Evolutionary conservation across 2,113 vertebrate species (phyloP), one percentile per base, ranked within the genome.

Genomic region (Hydrochoerus hydrochaeris): DNA sequence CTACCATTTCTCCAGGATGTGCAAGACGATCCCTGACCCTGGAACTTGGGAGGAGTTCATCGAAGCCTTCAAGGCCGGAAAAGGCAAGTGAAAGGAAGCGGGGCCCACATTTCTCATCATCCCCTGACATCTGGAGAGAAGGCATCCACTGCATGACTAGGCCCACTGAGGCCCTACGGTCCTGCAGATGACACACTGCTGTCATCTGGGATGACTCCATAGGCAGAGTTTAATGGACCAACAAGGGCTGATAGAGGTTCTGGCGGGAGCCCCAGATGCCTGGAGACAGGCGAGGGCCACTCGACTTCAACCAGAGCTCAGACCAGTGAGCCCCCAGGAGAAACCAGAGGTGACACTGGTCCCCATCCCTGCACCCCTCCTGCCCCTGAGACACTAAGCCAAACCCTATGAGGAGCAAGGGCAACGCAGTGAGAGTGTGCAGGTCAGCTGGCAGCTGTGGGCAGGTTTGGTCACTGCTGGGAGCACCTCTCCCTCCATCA

Each of bases 1-100:
- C 96, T 99, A 98, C 95, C 99, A 99, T 94, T 99, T 99, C 97
- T 98, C 98, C 84, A 98, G 98, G 91, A 99, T 99, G 99, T 99
- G 98, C 95, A 95, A 44, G 82, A 75, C 2, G 41, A 0, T 99
- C 35, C 99, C 99, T 77, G 98, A 99, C 0, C 98, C 99, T 89
- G 99, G 98, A 87, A 98, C 98, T n/a, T 99, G 98, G 98, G 98
- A 98, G 35, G 98, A 98, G 26, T 99, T 97, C 75, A 28, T 99
- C 5, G 97, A 99, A 60, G 97, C 93, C 69, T 99, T 99, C 96
- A 98, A 98, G 97, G 62, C 96, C 0, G 99, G 99, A 95, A 98
- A 99, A 91, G 95, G 98, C 99, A 38, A 98, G 93, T 46, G 60
- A 73, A 83, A 89, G 20, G n/a, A 88, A 85, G 57, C 6, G 22